phyloP scores from a whole-genome alignment of 2,888 invertebrate genomes.

The Drosophila rellima region DNA sequence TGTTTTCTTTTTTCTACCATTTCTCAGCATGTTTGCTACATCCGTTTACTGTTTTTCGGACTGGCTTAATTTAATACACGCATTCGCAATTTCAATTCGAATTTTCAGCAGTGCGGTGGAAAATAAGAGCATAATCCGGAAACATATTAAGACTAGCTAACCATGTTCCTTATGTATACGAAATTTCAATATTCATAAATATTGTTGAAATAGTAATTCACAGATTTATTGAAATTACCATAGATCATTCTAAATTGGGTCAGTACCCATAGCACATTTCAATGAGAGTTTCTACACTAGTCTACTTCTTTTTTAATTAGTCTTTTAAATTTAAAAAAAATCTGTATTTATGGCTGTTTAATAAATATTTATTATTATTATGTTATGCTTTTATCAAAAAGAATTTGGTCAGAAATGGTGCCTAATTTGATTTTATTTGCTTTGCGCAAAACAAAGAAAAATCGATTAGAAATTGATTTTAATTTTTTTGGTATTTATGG shows the following conservation, averaged over 20 bases:
- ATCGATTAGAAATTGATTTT: not conserved
- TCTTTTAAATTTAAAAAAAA: too few species aligned
- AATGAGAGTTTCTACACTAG: too few species aligned
- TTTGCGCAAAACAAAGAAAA: not conserved
- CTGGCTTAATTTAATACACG: constrained; percentile 25
- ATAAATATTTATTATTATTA: not conserved
- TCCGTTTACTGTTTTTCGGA: constrained; percentile 50
- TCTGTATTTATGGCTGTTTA: not conserved
- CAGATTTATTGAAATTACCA: too few species aligned
- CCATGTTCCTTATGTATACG: too few species aligned
- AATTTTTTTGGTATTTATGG: too few species aligned
- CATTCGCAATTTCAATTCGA: constrained; percentile 38
- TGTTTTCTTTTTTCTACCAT: constrained; percentile 10
- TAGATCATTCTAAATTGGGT: too few species aligned
- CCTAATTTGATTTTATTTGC: not conserved
- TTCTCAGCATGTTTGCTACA: constrained; percentile 42
- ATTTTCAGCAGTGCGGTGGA: constrained; percentile 12
- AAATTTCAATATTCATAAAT: too few species aligned
- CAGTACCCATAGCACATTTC: too few species aligned
- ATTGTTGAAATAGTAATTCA: too few species aligned
- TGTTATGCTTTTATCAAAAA: not conserved
- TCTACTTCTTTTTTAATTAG: too few species aligned
- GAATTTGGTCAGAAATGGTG: not conserved
- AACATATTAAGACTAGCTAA: not conserved
- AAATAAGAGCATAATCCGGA: not conserved